phyloP scores from a whole-genome alignment of 1,140 invertebrate species.

The Magallana gigas region DNA sequence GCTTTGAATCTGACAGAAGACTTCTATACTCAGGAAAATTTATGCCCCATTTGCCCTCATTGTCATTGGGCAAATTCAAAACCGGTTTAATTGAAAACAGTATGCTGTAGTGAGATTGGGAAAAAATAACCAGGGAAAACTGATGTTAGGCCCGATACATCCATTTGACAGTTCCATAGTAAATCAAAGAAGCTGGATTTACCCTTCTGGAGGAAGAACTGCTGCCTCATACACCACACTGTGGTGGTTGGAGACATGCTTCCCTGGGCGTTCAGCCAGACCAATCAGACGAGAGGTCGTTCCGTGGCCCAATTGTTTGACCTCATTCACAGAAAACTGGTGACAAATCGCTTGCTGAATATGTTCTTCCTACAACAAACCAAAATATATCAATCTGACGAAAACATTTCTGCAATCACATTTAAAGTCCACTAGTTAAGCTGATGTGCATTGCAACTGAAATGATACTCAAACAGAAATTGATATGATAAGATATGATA shows the following conservation, averaged over 20 bases:
- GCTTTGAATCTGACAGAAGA: too few species aligned
- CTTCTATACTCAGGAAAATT: too few species aligned
- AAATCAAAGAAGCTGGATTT: background rate
- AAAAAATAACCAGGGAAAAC: too few species aligned
- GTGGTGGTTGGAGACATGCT: slow-evolving; percentile 65
- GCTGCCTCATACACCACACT: slow-evolving; percentile 71
- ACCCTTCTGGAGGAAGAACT: slow-evolving; percentile 64
- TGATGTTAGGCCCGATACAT: too few species aligned
- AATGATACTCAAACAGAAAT: too few species aligned
- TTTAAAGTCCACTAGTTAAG: too few species aligned
- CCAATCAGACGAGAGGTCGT: slow-evolving; percentile 63
- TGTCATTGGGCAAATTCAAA: too few species aligned
- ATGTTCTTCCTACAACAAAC: slow-evolving; percentile 59
- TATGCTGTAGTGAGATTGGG: background rate
- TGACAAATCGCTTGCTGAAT: slow-evolving; percentile 72
- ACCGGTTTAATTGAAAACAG: background rate
- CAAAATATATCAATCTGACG: background rate
- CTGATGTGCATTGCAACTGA: too few species aligned
- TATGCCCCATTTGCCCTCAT: too few species aligned
- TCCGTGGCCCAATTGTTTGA: slow-evolving; percentile 72
- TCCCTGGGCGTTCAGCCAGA: slow-evolving; percentile 62
- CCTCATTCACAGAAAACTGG: slow-evolving; percentile 72
- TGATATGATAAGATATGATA: too few species aligned
- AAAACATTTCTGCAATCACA: background rate
- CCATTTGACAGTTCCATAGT: too few species aligned